Base-by-base conservation (phyloP, 1,140 invertebrate genomes). In the Pentalonia nigronervosa region DNA sequence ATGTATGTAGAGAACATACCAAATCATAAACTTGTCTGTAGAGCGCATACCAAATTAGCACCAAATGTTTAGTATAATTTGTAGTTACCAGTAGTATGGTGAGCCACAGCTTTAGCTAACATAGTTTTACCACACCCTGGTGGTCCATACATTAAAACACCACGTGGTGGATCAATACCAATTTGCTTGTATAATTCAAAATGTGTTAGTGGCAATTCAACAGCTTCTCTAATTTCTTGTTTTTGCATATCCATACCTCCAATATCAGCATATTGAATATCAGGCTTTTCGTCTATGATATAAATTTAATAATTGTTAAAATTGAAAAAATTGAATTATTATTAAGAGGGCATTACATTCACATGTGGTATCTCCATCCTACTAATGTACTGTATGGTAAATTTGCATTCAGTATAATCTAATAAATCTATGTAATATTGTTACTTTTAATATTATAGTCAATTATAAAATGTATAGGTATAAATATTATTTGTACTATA, bases 171-270 rank as follows among this genome's bases (percentile, higher is more conserved):
- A 95, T 99, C 98, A 95, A 99, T 99, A 95, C 98, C 96, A 95
- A 99, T 99, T 96, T 99, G 99, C 95, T 99, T 98, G 95, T 99
- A 99, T n/a, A 99, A 96, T 95, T 99, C 99, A 95, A 99, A 99
- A 95, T 99, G 99, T 87, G 99, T 99, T 2, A 99, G 95, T 8
- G 99, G 99, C 93, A 99, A 95, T 95, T 99, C 99, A 0, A 99
- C 99, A 88, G 99, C 99, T 96, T 99, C 99, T 90, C 99, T 96
- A 94, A 99, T 99, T 96, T 99, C 99, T 95, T 99, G 99, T 94
- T 99, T 99, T 95, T 99, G 99, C 96, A 99, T 99, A 95, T 99
- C 99, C 97, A 99, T 98, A 83, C 99, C 99, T 95, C 99, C 99
- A 95, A 99, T 99, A 95, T 99, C 99, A 45, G 97, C 97, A 95